A percentile compares a stretch with the other conserved stretches of the same genome.
phyloP scores from a whole-genome alignment of 2,888 invertebrate genomes.

The Cephus sareptanus region DNA sequence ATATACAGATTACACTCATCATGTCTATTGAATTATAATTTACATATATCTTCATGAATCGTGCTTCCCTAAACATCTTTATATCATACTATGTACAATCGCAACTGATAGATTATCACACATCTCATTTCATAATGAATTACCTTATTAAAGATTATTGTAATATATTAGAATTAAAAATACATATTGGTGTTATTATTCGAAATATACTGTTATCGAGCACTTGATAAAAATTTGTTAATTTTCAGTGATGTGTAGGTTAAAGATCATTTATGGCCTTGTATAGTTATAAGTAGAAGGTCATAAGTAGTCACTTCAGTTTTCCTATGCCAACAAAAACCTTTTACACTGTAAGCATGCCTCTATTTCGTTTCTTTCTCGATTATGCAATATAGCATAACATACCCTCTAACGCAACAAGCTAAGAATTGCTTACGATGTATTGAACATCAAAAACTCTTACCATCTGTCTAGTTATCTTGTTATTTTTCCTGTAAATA shows the following conservation, averaged over 20 bases:
- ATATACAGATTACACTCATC: too few relatives aligned
- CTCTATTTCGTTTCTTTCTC: not conserved
- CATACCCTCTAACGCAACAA: not conserved
- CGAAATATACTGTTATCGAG: not conserved
- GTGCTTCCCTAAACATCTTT: too few relatives aligned
- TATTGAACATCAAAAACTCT: constrained; percentile 1
- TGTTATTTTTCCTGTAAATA: constrained; percentile 10
- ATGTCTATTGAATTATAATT: too few relatives aligned
- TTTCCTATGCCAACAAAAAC: not conserved
- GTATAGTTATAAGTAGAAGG: not conserved
- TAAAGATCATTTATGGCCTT: not conserved
- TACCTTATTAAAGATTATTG: not conserved
- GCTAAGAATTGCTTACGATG: not conserved
- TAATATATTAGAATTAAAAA: not conserved
- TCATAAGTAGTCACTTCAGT: not conserved
- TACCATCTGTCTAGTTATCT: constrained; percentile 5
- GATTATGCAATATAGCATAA: not conserved
- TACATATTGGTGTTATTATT: not conserved
- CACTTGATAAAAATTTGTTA: not conserved
- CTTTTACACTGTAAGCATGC: not conserved
- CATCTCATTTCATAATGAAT: not conserved
- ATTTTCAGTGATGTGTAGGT: not conserved
- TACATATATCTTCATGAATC: too few relatives aligned
- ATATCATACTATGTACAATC: too few relatives aligned
- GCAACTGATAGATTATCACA: not conserved